These are phyloP conservation scores for Spinibarbus caldwelli DNA, from an alignment of 2,797 vertebrate genomes.

Conservation along the genomic window DNA sequence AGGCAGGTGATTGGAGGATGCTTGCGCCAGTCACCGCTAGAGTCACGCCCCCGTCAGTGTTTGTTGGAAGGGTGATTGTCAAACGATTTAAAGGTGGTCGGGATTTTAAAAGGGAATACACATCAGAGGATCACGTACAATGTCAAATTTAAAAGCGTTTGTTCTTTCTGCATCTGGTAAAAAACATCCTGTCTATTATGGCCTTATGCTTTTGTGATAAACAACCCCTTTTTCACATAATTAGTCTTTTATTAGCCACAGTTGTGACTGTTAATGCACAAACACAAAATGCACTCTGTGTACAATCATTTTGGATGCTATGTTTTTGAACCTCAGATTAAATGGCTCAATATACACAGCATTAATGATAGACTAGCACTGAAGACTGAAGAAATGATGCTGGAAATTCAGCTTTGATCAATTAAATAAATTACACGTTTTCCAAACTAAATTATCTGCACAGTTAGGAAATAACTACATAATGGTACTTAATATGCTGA, in stretches of 20 bases:
- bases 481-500: background rate
- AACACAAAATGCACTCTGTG: background rate
- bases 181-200: no score
- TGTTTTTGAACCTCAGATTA: background rate
- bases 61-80: constrained; percentile 41
- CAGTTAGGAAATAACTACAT: background rate
- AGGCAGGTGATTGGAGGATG: constrained; percentile 50
- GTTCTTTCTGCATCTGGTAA: background rate
- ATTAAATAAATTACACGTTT: no score
- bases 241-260: background rate
- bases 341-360: background rate
- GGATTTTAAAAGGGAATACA: background rate
- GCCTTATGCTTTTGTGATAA: background rate
- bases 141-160: background rate
- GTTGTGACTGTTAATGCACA: background rate
- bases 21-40: constrained; percentile 39
- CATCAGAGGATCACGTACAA: background rate
- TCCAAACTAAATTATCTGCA: background rate
- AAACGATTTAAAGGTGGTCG: background rate
- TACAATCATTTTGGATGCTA: background rate
- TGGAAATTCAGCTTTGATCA: no score
- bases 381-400: no score
- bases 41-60: constrained; percentile 18
- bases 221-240: background rate
- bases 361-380: background rate